Base-by-base conservation (phyloP, 37 sponge, comb jelly and placozoan genomes). In the Ephydatia muelleri region DNA sequence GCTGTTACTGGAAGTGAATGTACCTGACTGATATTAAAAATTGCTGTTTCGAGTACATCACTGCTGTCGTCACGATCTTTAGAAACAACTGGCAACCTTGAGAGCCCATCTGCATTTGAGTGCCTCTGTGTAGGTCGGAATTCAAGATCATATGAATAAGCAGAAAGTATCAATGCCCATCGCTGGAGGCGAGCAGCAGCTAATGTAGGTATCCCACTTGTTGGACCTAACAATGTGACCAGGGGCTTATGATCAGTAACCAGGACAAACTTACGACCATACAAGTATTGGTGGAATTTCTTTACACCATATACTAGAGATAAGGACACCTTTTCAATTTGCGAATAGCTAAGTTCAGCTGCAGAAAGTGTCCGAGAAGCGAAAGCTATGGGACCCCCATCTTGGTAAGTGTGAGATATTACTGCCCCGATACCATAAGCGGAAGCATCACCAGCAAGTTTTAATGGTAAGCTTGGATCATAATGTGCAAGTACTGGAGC, bases 31-130 rank as follows among this genome's bases (percentile, higher is more conserved):
- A 82, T 35, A 64, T 82, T 82, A 72, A 82, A 83, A 40, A 76
- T 2, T 6, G 19, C 38, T 2, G 32, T 23, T 27, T 28, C 38
- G 11, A 13, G 57, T 57, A 57, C 57, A 57, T 57, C 22, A 28
- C 19, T 5, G 8, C 4, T 69, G 16, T 43, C 0, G 8, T 28
- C 57, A 27, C 29, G 16, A 5, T 27, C 14, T 25, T 57, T 70
- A 8, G 33, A 38, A 19, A 70, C 30, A 27, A 83, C 79, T 57
- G 79, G 85, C 2, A 90, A 38, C 23, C 82, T 77, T n/a, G 85
- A 90, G 27, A 84, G 57, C 0, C 65, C 82, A 90, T 90, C 90
- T 21, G 86, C 82, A 79, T 90, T 90, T 67, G 67, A 33, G 83
- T 89, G 89, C 22, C 49, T 47, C 11, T 16, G 34, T 38, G 85